Base-by-base conservation (phyloP, 1,140 invertebrate species). In the Caerostris extrusa region DNA sequence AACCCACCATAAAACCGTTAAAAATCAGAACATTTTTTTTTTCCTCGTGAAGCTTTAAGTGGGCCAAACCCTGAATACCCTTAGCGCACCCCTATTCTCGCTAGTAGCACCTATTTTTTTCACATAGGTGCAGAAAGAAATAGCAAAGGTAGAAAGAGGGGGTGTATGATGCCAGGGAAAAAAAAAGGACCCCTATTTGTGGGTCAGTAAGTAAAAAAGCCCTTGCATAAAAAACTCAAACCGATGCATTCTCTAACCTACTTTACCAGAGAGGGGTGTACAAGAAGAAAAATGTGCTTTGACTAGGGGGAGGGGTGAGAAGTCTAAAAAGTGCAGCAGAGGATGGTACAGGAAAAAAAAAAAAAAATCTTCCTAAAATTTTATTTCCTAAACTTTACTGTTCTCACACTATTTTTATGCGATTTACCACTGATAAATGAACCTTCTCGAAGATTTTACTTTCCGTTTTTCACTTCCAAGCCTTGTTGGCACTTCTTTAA, bases 21-120 rank as follows among this genome's bases (percentile, higher is more conserved):
- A 55, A 91, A 91, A 91, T 81, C 58, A 83, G 90, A 91, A 14
- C 90, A 91, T n/a, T 91, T 91, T 91, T 91, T 90, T 90, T 87
- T 34, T 61, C 50, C 58, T 12, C 58, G 34, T 61, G 10, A 89
- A 61, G 60, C 17, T 60, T 89, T 89, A 89, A 64, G 87, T 89
- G 87, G 87, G 61, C 87, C 87, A 89, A 64, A 64, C 50, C 61
- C 64, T 89, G 87, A 89, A 89, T 69, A 89, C 67, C 71, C 34
- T 12, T 64, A 77, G 53, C 71, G 64, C 87, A 71, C 87, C 87
- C 87, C 87, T 89, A 7, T 53, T 57, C 60, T 87, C 57, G 2
- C 85, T 67, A 69, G 64, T 50, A 89, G 55, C 87, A 89, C 87
- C 87, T 89, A 89, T 69, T 89, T 69, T 88, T 53, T 89, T 69